Percentiles rank a stretch among this genome's conserved stretches.
phyloP scores from a whole-genome alignment of 2,797 vertebrate species.

The Kryptopterus vitreolus region DNA sequence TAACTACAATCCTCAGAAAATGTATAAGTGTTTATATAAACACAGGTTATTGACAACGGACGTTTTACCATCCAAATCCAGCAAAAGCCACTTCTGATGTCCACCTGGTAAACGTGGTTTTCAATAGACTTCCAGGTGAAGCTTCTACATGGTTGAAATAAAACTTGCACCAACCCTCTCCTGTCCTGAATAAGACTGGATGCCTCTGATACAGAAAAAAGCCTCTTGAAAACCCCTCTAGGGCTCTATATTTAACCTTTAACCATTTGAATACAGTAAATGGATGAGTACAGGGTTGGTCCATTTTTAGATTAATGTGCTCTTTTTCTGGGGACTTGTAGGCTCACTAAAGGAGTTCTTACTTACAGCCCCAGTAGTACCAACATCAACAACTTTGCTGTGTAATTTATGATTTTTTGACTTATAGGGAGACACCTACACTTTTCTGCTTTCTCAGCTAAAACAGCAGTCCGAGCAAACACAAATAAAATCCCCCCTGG shows the following conservation, averaged over 20 bases:
- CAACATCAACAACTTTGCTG: neutral
- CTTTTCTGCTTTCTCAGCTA: constrained; percentile 13
- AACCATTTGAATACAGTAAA: constrained; percentile 12
- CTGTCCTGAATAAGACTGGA: no score
- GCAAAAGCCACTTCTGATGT: no score
- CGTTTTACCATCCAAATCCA: no score
- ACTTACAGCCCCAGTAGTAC: neutral
- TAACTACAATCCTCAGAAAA: no score
- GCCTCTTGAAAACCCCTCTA: neutral
- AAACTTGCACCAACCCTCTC: no score
- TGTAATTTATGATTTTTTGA: constrained; percentile 3
- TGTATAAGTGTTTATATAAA: no score
- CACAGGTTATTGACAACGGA: no score
- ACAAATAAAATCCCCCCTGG: constrained; percentile 16
- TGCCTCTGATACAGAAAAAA: neutral
- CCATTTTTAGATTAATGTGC: neutral
- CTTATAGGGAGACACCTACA: neutral
- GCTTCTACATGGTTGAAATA: no score
- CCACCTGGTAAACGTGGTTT: no score
- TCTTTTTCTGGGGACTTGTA: neutral
- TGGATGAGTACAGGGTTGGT: neutral
- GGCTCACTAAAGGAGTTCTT: neutral
- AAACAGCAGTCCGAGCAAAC: neutral
- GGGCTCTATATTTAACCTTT: neutral
- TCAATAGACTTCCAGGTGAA: no score